Conservation (phyloP, 2,888 invertebrate species). For the Tineola bisselliella region DNA sequence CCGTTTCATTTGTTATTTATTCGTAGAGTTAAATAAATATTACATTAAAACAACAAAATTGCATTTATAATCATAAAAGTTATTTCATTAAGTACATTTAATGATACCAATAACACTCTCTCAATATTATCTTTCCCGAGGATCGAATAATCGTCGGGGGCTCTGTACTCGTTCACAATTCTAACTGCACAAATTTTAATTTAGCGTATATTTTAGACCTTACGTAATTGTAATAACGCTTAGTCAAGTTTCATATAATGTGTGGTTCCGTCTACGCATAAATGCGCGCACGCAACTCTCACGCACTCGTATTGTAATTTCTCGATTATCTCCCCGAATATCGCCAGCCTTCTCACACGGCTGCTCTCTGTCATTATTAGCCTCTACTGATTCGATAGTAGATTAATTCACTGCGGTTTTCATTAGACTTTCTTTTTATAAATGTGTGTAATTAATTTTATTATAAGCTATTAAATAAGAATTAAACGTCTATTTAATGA, state of each 20-base stretch:
- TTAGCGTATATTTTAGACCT: neutral
- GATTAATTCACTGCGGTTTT: neutral
- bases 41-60: neutral
- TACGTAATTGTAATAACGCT: neutral
- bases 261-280: slow-evolving; percentile 4
- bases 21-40: too few species aligned
- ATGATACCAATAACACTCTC: slow-evolving; percentile 17
- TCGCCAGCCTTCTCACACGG: slow-evolving; percentile 12
- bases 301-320: slow-evolving; percentile 13
- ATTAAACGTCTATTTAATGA: too few species aligned
- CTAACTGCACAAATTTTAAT: neutral
- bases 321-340: slow-evolving; percentile 13
- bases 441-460: neutral
- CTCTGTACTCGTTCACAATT: neutral
- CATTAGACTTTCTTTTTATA: slow-evolving; percentile 5
- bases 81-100: slow-evolving; percentile 12
- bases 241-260: neutral
- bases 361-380: slow-evolving; percentile 8
- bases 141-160: slow-evolving; percentile 12
- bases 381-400: slow-evolving; percentile 5
- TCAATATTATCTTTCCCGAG: slow-evolving; percentile 13
- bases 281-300: slow-evolving; percentile 12
- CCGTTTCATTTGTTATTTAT: too few species aligned
- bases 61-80: slow-evolving; percentile 9
- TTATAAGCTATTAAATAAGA: neutral